Evolutionary conservation across 2,888 invertebrate genomes (phyloP).

Genomic region (Cosmopolites sordidus): DNA sequence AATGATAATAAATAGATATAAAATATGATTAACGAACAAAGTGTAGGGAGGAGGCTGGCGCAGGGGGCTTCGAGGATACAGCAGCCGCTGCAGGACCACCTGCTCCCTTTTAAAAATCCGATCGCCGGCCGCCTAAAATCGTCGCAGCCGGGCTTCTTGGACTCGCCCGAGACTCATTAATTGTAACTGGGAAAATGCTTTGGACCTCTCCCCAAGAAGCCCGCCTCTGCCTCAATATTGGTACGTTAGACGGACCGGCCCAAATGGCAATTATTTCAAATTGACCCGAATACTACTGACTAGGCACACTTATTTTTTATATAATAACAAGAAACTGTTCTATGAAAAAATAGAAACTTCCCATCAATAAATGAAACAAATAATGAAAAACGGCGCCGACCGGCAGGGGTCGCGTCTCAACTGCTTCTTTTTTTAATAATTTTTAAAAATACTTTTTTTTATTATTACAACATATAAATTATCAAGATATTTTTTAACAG

Average conservation of each 20-base stretch:
- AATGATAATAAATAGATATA: constrained; percentile 44
- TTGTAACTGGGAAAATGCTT: no score
- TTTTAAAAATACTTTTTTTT: constrained; percentile 49
- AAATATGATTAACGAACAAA: constrained; percentile 41
- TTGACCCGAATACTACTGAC: constrained; percentile 63
- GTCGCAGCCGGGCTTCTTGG: background rate
- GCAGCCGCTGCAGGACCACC: background rate
- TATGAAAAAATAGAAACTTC: constrained; percentile 53
- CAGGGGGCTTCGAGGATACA: background rate
- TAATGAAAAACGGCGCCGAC: constrained; percentile 43
- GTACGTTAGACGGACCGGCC: no score
- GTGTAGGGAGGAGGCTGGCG: constrained; percentile 6
- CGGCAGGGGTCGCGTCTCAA: constrained; percentile 38
- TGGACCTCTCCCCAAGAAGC: no score
- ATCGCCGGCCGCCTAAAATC: background rate
- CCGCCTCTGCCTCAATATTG: constrained; percentile 32
- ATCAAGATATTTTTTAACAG: constrained; percentile 50
- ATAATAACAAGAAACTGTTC: constrained; percentile 55
- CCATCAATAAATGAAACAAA: constrained; percentile 50
- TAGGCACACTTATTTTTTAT: constrained; percentile 57
- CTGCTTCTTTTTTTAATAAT: constrained; percentile 44
- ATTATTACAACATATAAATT: constrained; percentile 52
- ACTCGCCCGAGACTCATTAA: background rate
- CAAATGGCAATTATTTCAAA: constrained; percentile 25
- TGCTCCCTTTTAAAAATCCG: background rate